Percentiles rank a stretch among this genome's conserved stretches.
phyloP scores from a whole-genome alignment of 1,140 invertebrate genomes.

The Dreissena rostriformis region DNA sequence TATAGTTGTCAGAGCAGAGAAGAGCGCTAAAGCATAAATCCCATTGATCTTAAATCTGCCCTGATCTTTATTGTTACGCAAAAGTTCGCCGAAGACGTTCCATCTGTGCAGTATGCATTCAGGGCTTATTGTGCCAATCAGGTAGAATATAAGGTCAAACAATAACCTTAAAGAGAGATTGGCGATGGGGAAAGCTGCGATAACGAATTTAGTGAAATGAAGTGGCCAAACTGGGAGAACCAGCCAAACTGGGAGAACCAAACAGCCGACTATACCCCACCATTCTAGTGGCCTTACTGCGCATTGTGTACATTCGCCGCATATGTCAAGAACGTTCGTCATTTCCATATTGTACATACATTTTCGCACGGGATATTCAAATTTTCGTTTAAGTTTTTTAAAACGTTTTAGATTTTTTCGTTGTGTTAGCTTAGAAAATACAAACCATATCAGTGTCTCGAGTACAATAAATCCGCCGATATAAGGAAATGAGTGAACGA shows the following conservation, averaged over 20 bases:
- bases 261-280: conserved; percentile 16
- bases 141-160: conserved; percentile 8
- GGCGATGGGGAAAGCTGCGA: conserved; percentile 23
- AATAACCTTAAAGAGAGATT: conserved; percentile 14
- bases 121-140: not conserved
- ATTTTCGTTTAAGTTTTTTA: conserved; percentile 12
- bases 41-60: not conserved
- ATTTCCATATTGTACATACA: conserved; percentile 25
- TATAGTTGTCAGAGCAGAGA: conserved; percentile 15
- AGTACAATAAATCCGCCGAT: conserved; percentile 12
- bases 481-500: conserved; percentile 12
- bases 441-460: conserved; percentile 3
- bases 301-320: conserved; percentile 1
- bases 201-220: not conserved
- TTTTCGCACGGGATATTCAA: conserved; percentile 25
- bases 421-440: not conserved
- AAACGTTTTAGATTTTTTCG: not conserved
- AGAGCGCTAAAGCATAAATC: conserved; percentile 20
- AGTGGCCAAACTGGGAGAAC: not conserved
- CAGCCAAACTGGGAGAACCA: conserved; percentile 22
- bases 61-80: conserved; percentile 1
- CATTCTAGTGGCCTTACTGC: conserved; percentile 15
- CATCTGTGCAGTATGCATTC: not conserved
- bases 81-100: not conserved
- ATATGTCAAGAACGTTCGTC: conserved; percentile 9